Conservation (phyloP, 2,797 vertebrate genomes). For the Bryconaethiops microstoma region DNA sequence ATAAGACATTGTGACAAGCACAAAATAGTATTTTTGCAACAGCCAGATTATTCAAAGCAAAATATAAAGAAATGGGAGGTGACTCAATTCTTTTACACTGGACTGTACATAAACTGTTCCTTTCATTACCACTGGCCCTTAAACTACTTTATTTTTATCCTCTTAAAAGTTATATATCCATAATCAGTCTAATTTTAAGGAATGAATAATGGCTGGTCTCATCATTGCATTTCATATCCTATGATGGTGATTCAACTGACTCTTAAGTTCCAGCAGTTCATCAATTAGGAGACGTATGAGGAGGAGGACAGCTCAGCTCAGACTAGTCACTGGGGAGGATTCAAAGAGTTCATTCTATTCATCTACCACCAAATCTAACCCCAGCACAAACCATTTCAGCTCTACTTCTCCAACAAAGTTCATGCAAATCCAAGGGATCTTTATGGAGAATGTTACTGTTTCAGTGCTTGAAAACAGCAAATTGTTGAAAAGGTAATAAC, state of each 20-base stretch:
- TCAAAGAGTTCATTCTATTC: conserved; percentile 1
- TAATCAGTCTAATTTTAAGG: too few relatives aligned
- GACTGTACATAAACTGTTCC: too few relatives aligned
- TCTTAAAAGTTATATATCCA: conserved; percentile 14
- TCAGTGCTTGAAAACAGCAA: too few relatives aligned
- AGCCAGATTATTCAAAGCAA: too few relatives aligned
- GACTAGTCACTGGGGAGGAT: conserved; percentile 38
- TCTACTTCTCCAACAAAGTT: neutral
- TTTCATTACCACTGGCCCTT: too few relatives aligned
- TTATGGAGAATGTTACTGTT: too few relatives aligned
- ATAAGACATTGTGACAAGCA: too few relatives aligned
- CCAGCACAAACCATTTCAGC: neutral
- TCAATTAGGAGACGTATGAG: conserved; percentile 69
- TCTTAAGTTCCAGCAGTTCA: conserved; percentile 53
- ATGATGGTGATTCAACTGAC: conserved; percentile 54
- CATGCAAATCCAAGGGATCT: neutral
- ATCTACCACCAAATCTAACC: neutral
- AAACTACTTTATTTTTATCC: too few relatives aligned
- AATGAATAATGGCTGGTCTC: neutral
- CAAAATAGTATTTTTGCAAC: too few relatives aligned
- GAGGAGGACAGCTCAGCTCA: conserved; percentile 63
- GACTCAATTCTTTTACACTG: too few relatives aligned
- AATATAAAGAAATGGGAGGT: too few relatives aligned
- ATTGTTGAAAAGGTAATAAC: too few relatives aligned
- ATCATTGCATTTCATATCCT: conserved; percentile 32